phyloP scores from a whole-genome alignment of 2,797 vertebrate species.

The Syndactyla subalaris region DNA sequence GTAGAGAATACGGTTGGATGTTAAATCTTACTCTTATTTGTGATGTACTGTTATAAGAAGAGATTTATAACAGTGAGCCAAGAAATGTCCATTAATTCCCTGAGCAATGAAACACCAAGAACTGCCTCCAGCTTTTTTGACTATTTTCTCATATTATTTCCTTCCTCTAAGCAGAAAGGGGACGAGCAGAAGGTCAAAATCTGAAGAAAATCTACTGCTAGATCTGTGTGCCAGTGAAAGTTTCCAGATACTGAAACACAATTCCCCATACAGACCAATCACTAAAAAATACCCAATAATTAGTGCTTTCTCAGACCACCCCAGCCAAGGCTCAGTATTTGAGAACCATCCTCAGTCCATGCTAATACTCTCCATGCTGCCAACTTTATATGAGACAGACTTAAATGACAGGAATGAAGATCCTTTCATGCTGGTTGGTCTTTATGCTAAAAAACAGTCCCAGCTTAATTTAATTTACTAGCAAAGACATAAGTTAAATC shows the following conservation, averaged over 20 bases:
- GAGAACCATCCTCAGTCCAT: background rate
- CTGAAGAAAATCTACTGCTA: background rate
- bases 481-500: background rate
- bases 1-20: background rate
- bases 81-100: background rate
- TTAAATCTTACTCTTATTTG: background rate
- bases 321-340: background rate
- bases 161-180: background rate
- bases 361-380: rapidly evolving
- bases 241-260: background rate
- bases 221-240: background rate
- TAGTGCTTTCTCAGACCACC: background rate
- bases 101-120: background rate
- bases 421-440: background rate
- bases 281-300: background rate
- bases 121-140: background rate
- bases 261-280: background rate
- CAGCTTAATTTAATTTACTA: background rate
- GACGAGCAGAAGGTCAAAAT: background rate
- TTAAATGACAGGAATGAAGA: background rate
- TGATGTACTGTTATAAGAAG: background rate
- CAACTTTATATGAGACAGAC: background rate
- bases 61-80: background rate
- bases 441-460: background rate
- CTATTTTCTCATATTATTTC: background rate